These are phyloP conservation scores for Atethmia centrago DNA, from an alignment of 2,888 invertebrate genomes.

Conservation along the genomic window DNA sequence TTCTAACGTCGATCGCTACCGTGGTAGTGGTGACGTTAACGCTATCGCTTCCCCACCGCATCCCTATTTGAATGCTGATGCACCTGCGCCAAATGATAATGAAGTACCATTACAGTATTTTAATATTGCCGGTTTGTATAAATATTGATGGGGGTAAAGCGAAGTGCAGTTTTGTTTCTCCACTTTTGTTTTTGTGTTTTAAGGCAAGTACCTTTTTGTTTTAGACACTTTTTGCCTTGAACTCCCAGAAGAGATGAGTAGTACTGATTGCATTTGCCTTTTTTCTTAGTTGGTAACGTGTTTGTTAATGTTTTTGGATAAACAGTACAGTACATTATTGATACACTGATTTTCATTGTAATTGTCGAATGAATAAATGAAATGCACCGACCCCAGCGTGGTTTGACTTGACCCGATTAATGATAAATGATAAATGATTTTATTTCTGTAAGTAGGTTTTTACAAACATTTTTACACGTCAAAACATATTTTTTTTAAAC, in stretches of 20 bases:
- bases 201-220: not conserved
- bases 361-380: too few species aligned
- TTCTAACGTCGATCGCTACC: not conserved
- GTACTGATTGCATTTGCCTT: not conserved
- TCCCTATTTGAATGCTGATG: constrained; percentile 69
- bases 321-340: too few species aligned
- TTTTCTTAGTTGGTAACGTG: not conserved
- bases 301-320: not conserved
- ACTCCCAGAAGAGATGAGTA: not conserved
- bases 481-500: too few species aligned
- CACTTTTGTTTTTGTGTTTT: not conserved
- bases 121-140: constrained; percentile 53
- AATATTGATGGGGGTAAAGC: constrained; percentile 24
- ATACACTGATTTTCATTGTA: too few species aligned
- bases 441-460: too few species aligned
- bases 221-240: not conserved
- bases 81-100: constrained; percentile 69
- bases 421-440: too few species aligned
- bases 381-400: too few species aligned
- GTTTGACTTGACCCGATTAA: too few species aligned
- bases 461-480: too few species aligned
- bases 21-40: constrained; percentile 59
- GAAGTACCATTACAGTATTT: constrained; percentile 66
- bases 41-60: constrained; percentile 62
- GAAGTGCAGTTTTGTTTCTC: not conserved